These are phyloP conservation scores for Drosophila asahinai DNA, from an alignment of 1,140 invertebrate species.

Conservation along the genomic window DNA sequence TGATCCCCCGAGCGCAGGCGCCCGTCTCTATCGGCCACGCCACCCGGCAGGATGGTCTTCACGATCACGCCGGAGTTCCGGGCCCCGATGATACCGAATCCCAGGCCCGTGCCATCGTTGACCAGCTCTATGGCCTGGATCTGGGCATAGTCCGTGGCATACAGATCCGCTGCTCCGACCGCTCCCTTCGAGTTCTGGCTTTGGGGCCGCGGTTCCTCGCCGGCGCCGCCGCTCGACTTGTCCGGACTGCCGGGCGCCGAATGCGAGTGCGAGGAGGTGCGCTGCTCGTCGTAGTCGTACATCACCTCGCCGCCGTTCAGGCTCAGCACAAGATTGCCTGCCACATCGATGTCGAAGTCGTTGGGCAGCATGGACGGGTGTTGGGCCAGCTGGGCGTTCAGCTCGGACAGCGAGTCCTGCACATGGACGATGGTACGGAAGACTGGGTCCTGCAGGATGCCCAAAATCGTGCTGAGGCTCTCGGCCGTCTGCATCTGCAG, in stretches of 20 bases:
- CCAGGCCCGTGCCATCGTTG: slow-evolving; percentile 97
- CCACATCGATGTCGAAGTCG: slow-evolving; percentile 93
- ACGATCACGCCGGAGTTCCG: slow-evolving; percentile 98
- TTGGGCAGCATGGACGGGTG: slow-evolving; percentile 96
- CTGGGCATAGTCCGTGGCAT: slow-evolving; percentile 97
- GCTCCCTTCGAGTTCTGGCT: slow-evolving; percentile 78
- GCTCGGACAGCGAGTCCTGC: slow-evolving; percentile 93
- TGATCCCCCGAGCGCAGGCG: slow-evolving; percentile 97
- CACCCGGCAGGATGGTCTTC: slow-evolving; percentile 97
- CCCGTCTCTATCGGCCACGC: slow-evolving; percentile 97
- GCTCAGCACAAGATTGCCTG: slow-evolving; percentile 88
- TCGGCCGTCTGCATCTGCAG: slow-evolving; percentile 91
- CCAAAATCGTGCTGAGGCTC: slow-evolving; percentile 94
- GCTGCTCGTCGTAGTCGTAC: slow-evolving; percentile 86
- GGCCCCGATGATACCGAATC: slow-evolving; percentile 98
- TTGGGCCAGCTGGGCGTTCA: slow-evolving; percentile 92
- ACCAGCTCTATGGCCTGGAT: slow-evolving; percentile 97
- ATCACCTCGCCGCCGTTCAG: slow-evolving; percentile 86
- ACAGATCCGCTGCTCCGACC: slow-evolving; percentile 89
- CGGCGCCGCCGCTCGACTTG: slow-evolving; percentile 51
- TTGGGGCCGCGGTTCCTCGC: slow-evolving; percentile 86
- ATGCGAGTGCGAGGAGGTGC: slow-evolving; percentile 85
- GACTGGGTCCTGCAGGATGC: slow-evolving; percentile 95
- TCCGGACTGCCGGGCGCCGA: slow-evolving; percentile 84
- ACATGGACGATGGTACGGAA: slow-evolving; percentile 96